Evolutionary conservation across 2,113 vertebrate species (phyloP), one percentile per base, ranked within the genome.

Genomic region (Datnioides undecimradiatus): DNA sequence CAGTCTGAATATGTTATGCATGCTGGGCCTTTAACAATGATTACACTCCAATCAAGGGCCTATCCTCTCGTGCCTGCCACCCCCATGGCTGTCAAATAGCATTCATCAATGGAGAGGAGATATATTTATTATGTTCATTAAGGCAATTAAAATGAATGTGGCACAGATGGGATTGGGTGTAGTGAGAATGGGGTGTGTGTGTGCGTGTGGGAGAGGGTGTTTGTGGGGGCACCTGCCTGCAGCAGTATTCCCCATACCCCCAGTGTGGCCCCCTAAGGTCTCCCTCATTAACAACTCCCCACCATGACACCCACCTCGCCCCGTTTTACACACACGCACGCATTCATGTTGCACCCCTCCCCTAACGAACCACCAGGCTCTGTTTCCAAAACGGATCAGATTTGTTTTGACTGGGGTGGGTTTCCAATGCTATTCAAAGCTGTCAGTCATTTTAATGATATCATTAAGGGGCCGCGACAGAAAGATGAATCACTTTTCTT

Each of bases 401-500:
- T 95, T 93, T 94, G 93, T 94, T 94, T 94, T 92, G 91, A 93
- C 93, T 91, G 87, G 91, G 84, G 86, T 91, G 84, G 91, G 87
- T 90, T 94, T 87, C 88, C 91, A 87, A 79, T 68, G 88, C 89
- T 83, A 86, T 88, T 93, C 90, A 92, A 88, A 88, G 92, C 93
- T 95, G 94, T 95, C 94, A 93, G 86, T 95, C 94, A 95, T 94
- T 94, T 94, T 95, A 95, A 95, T 95, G 93, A 93, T 93, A 88
- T 92, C 91, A 94, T 95, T 95, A 95, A 93, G 91, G 87, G 87
- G 86, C 92, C 66, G 40, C 87, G 92, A 91, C 91, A 93, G 92
- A 71, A 89, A 95, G 94, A 95, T 93, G 93, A 94, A 95, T 93
- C 76, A 65, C 90, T 88, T 92, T 89, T 91, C 92, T 93, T 93